Evolutionary conservation across 2,797 vertebrate species (phyloP).

Genomic region (Okamejei kenojei): DNA sequence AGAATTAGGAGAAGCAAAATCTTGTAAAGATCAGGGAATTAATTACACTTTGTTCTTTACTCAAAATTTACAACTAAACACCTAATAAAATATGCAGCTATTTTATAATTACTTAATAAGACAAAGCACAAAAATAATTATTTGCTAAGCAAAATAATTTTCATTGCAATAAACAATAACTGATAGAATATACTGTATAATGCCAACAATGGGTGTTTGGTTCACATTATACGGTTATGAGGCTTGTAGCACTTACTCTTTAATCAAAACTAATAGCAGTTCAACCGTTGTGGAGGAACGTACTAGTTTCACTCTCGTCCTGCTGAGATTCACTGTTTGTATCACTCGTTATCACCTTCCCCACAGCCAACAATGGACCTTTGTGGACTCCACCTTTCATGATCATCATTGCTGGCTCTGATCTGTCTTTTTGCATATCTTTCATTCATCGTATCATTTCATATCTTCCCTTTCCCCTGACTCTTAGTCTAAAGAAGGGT

Average conservation of each 20-base stretch:
- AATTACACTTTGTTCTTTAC: not conserved
- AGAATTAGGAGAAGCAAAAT: not conserved
- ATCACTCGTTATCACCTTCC: too few species aligned
- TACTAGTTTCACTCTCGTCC: too few species aligned
- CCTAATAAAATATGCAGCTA: not conserved
- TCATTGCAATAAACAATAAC: not conserved
- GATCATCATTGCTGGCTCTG: too few species aligned
- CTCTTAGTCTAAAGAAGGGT: too few species aligned
- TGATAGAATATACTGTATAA: not conserved
- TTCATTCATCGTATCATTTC: too few species aligned
- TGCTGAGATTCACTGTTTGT: too few species aligned
- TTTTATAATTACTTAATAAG: not conserved
- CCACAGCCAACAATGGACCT: too few species aligned
- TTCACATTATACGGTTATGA: not conserved
- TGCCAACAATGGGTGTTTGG: not conserved
- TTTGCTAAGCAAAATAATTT: not conserved
- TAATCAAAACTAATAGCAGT: not conserved
- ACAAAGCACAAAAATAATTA: not conserved
- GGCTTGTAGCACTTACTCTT: not conserved
- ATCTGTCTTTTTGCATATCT: too few species aligned
- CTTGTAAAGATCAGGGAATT: conserved; percentile 33
- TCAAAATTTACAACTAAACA: not conserved
- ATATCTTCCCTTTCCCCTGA: too few species aligned
- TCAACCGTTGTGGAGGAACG: too few species aligned
- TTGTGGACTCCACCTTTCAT: too few species aligned